These are phyloP conservation scores for Drosophila vallismaia DNA, from an alignment of 2,888 invertebrate species.

Conservation along the genomic window DNA sequence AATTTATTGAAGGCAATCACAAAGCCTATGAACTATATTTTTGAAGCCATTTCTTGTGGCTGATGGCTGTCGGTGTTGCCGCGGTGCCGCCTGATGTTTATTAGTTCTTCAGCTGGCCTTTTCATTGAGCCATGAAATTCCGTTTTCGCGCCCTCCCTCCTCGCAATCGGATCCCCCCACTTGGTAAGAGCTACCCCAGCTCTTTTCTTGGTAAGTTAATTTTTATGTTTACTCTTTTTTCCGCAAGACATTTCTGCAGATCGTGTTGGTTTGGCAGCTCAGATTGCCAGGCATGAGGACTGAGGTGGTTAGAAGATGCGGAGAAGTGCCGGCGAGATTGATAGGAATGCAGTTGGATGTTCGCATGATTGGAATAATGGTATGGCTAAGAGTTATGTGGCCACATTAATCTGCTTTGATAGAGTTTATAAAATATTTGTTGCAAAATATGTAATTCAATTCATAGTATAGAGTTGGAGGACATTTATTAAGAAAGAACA, in stretches of 20 bases:
- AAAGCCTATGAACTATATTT: constrained; percentile 75
- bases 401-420: constrained; percentile 30
- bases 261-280: constrained; percentile 28
- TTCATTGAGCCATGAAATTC: constrained; percentile 75
- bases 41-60: constrained; percentile 47
- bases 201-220: constrained; percentile 26
- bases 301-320: constrained; percentile 3
- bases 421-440: constrained; percentile 35
- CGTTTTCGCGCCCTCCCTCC: constrained; percentile 45
- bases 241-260: constrained; percentile 45
- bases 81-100: constrained; percentile 60
- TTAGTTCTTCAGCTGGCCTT: constrained; percentile 68
- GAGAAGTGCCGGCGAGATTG: constrained; percentile 37
- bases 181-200: not conserved
- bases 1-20: constrained; percentile 81
- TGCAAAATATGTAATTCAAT: constrained; percentile 9
- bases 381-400: constrained; percentile 34
- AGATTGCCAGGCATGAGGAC: not conserved
- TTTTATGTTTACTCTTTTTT: constrained; percentile 51
- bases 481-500: too few species aligned
- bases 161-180: not conserved
- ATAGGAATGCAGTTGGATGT: constrained; percentile 45
- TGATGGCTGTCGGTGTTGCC: constrained; percentile 48
- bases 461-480: not conserved
- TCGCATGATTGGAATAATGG: constrained; percentile 36